Evolutionary conservation across 2,113 vertebrate genomes (phyloP).

Genomic region (Irena cyanogastra): DNA sequence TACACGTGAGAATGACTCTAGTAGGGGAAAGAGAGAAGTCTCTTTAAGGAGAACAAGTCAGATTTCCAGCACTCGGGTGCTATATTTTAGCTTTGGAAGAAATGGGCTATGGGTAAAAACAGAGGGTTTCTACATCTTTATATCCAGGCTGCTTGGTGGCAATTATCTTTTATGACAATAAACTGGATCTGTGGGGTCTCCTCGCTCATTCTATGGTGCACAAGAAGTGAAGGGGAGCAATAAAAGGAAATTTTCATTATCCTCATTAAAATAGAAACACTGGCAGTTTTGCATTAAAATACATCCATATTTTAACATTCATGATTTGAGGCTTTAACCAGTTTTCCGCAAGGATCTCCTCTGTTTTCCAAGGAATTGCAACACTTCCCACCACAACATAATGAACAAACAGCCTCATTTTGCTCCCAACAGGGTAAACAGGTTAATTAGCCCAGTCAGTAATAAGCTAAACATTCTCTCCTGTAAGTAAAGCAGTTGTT

Average conservation of each 20-base stretch:
- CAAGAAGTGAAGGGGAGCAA: background rate
- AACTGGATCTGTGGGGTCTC: background rate
- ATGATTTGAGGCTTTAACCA: background rate
- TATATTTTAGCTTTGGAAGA: background rate
- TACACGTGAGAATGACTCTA: background rate
- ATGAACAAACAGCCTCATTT: background rate
- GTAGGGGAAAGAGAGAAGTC: background rate
- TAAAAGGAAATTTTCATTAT: background rate
- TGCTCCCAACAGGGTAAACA: background rate
- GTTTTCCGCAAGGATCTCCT: background rate
- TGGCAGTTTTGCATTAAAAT: background rate
- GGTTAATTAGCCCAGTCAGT: background rate
- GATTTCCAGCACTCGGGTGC: background rate
- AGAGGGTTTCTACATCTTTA: background rate
- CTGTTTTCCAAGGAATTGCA: background rate
- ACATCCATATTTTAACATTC: background rate
- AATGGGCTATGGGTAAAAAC: background rate
- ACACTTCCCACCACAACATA: background rate
- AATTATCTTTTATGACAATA: background rate
- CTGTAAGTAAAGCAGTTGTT: background rate
- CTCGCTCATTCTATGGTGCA: rapidly evolving
- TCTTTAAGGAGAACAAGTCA: background rate
- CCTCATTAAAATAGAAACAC: background rate
- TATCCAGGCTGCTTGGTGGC: background rate
- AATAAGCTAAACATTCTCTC: background rate